Conservation (phyloP, 1,140 invertebrate species). For the Sinonovacula constricta region DNA sequence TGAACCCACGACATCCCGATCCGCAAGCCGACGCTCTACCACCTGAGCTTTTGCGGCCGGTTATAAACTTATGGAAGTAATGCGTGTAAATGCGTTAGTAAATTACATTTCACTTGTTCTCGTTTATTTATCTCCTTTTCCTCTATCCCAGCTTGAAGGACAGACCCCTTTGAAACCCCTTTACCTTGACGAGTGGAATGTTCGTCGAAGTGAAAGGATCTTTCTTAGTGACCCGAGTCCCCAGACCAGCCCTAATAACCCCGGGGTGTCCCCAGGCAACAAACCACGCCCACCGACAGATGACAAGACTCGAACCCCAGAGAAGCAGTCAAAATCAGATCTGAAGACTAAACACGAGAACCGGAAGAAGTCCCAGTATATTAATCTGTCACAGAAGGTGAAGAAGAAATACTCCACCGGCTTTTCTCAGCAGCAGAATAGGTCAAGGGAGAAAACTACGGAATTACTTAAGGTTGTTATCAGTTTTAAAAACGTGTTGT, state of each 20-base stretch:
- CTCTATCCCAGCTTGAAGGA: conserved; percentile 54
- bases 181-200: conserved; percentile 76
- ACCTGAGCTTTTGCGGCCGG: too few relatives aligned
- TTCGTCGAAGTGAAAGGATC: conserved; percentile 78
- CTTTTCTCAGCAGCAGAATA: conserved; percentile 55
- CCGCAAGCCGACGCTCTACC: too few relatives aligned
- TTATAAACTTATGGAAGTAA: too few relatives aligned
- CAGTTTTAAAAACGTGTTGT: too few relatives aligned
- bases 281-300: conserved; percentile 8
- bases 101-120: too few relatives aligned
- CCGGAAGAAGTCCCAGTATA: conserved; percentile 69
- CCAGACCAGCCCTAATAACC: conserved; percentile 69
- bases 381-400: conserved; percentile 67
- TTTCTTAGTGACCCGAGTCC: conserved; percentile 78
- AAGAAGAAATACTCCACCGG: conserved; percentile 71
- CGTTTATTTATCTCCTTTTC: too few relatives aligned
- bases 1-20: too few relatives aligned
- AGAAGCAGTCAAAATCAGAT: not conserved
- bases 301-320: conserved; percentile 18
- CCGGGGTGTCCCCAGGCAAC: conserved; percentile 21
- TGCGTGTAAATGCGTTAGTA: too few relatives aligned
- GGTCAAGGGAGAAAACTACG: conserved; percentile 48
- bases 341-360: conserved; percentile 54
- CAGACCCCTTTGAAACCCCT: conserved; percentile 65
- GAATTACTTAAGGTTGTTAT: conserved; percentile 45